These are phyloP conservation scores for Thermophis baileyi DNA, from an alignment of 2,113 vertebrate species.

Conservation along the genomic window DNA sequence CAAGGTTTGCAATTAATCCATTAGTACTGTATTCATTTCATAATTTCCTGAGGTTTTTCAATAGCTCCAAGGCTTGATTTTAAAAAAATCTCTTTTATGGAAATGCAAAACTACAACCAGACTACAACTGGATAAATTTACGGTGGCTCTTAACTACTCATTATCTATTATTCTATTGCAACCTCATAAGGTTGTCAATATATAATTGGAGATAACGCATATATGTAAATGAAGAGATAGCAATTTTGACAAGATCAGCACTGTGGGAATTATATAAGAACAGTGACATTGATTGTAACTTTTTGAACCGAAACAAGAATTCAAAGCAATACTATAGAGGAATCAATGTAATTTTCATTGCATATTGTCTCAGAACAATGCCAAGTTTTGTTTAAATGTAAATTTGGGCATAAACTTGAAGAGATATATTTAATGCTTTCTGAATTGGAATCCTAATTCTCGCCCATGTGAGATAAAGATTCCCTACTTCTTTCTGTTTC, in stretches of 20 bases:
- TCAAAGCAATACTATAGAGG: not conserved
- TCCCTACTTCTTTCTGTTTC: not conserved
- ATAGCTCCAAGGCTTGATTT: not conserved
- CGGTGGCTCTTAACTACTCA: not conserved
- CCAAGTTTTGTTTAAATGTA: not conserved
- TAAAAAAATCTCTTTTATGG: not conserved
- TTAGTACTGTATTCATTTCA: not conserved
- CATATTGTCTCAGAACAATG: not conserved
- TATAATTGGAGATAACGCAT: not conserved
- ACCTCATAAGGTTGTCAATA: not conserved
- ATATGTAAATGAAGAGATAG: not conserved
- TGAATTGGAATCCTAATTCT: not conserved
- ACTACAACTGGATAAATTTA: not conserved
- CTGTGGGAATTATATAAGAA: not conserved
- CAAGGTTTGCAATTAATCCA: not conserved
- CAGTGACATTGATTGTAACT: not conserved
- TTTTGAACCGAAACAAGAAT: not conserved
- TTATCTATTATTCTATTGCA: not conserved
- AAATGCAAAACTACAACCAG: not conserved
- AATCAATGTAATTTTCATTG: not conserved
- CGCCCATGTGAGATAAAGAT: not conserved
- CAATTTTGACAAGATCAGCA: not conserved
- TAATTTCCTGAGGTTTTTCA: not conserved
- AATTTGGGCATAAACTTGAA: not conserved
- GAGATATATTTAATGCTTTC: not conserved